Base-by-base conservation (phyloP, 2,888 invertebrate genomes). In the Drosophila kuntzei region DNA sequence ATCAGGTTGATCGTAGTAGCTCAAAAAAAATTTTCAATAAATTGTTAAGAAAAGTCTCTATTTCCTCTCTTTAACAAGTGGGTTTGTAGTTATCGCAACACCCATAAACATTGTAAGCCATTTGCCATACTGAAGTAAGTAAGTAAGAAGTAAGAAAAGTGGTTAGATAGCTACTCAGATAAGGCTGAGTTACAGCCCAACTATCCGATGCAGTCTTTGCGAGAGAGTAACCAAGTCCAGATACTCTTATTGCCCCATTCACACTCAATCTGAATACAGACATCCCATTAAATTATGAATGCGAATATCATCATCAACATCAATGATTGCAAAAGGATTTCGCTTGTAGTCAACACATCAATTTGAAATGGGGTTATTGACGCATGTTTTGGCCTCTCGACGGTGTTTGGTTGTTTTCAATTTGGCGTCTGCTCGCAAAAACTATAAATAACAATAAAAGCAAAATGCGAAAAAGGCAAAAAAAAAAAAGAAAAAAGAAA, bases 341-440 rank as follows among this genome's bases (percentile, higher is more conserved):
- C 51, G 61, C 65, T 51, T 75, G 50, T 54, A 63, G 64, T 60
- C 61, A 68, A 72, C 68, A 59, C 60, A 74, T 76, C 62, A 68
- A 63, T 47, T 25, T 55, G 58, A 87, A 83, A 83, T 88, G 87
- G 53, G 84, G 84, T 85, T 85, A 89, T 85, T 85, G 89, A 89
- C 84, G 89, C 89, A 87, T 87, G 78, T 83, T 88, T 72, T 61
- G 67, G 82, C 85, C 81, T 74, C 84, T 66, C 68, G 16, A 47
- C 54, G 44, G 29, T 44, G 37, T 37, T 63, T 55, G 25, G 22
- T 43, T 82, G 53, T 71, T 77, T 77, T 65, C 58, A 65, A 69
- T 81, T 79, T 44, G 77, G 59, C 65, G 68, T 72, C 77, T 72
- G 72, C 62, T 78, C 51, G 68, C 62, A 12, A 51, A 20, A 34